A percentile compares a stretch with the other conserved stretches of the same genome.
Evolutionary conservation across 2,113 vertebrate genomes (phyloP).

Genomic region (Nothocercus nigrocapillus): DNA sequence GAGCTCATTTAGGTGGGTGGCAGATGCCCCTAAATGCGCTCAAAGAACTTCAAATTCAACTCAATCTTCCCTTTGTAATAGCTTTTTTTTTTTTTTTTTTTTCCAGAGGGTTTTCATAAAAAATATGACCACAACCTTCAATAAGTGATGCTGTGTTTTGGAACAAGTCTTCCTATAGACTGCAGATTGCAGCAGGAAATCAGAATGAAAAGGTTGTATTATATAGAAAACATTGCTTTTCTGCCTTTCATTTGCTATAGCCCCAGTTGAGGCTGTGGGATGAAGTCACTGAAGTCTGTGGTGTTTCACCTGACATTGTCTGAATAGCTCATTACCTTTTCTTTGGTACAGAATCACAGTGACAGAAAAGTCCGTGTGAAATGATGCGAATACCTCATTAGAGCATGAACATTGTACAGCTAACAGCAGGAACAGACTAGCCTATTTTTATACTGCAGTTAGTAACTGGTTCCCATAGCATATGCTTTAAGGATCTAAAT

Average conservation of each 20-base stretch:
- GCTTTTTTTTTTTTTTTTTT: too few relatives aligned
- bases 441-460: neutral
- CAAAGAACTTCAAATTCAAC: neutral
- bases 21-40: neutral
- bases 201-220: conserved; percentile 4
- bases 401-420: neutral
- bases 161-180: conserved; percentile 27
- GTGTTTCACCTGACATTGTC: neutral
- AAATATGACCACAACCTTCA: neutral
- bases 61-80: neutral
- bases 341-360: neutral
- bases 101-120: neutral
- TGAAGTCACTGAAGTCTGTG: conserved; percentile 23
- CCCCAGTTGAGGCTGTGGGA: neutral
- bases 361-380: neutral
- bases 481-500: neutral
- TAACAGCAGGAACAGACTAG: neutral
- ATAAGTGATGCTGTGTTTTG: conserved; percentile 42
- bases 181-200: neutral
- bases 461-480: neutral
- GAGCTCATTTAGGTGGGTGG: neutral
- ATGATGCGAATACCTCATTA: neutral
- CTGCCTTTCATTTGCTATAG: conserved; percentile 14
- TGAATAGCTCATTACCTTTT: conserved; percentile 42
- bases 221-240: neutral